Conservation (phyloP, 1,140 invertebrate species). For the Globodera rostochiensis region DNA sequence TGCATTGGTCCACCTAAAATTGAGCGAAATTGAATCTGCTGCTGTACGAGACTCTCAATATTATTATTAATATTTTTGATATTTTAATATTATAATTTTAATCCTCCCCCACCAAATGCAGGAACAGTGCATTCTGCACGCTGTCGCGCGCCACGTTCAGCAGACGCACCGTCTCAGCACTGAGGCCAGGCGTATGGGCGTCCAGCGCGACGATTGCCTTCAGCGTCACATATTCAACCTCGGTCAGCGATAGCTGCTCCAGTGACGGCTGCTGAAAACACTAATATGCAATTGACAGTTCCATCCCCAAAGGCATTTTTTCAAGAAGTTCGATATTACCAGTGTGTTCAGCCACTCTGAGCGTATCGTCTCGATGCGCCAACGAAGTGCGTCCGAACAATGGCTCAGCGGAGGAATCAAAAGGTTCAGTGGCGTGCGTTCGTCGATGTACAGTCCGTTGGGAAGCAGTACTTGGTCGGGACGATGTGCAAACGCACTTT, state of each 20-base stretch:
- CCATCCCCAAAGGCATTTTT: background rate
- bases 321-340: background rate
- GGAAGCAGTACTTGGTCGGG: slow-evolving; percentile 45
- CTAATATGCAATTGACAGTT: background rate
- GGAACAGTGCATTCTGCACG: slow-evolving; percentile 59
- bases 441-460: slow-evolving; percentile 45
- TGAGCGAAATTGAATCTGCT: no score
- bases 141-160: slow-evolving; percentile 54
- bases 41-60: no score
- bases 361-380: slow-evolving; percentile 20
- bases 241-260: slow-evolving; percentile 38
- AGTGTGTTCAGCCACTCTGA: slow-evolving; percentile 25
- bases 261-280: slow-evolving; percentile 29
- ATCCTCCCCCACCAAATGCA: slow-evolving; percentile 39
- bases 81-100: no score
- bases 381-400: slow-evolving; percentile 4
- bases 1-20: slow-evolving; percentile 19
- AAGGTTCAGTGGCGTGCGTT: slow-evolving; percentile 24
- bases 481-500: slow-evolving; percentile 23
- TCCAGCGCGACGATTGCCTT: slow-evolving; percentile 63
- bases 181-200: slow-evolving; percentile 49
- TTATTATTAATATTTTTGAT: no score
- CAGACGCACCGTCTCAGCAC: slow-evolving; percentile 31
- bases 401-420: slow-evolving; percentile 10
- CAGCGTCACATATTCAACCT: slow-evolving; percentile 56